Evolutionary conservation across 2,113 vertebrate genomes (phyloP).

Genomic region (Caloenas nicobarica): DNA sequence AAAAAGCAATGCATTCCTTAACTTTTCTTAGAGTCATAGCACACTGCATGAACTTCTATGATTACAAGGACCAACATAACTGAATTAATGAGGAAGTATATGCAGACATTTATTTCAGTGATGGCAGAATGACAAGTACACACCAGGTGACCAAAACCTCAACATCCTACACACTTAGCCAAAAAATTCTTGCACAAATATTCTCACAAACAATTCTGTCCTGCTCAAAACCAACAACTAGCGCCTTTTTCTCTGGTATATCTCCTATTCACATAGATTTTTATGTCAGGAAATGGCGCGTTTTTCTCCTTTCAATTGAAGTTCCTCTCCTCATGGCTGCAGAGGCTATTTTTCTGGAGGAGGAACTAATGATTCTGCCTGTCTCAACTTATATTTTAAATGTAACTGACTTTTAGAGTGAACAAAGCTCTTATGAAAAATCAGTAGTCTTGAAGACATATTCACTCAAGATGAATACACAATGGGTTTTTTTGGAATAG

Average conservation of each 20-base stretch:
- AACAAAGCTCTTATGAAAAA: neutral
- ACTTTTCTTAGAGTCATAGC: neutral
- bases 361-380: neutral
- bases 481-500: neutral
- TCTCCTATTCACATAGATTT: neutral
- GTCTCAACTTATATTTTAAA: neutral
- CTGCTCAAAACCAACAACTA: neutral
- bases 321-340: neutral
- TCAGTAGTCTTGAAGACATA: neutral
- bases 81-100: neutral
- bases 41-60: neutral
- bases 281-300: neutral
- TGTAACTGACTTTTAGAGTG: neutral
- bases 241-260: neutral
- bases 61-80: neutral
- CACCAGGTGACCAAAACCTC: neutral
- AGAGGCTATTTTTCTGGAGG: neutral
- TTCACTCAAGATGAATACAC: neutral
- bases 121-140: neutral
- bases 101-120: neutral
- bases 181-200: neutral
- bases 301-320: neutral
- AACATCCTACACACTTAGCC: neutral
- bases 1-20: neutral
- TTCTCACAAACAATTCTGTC: neutral